Conservation (phyloP, 2,888 invertebrate genomes). For the Linyphia triangularis region DNA sequence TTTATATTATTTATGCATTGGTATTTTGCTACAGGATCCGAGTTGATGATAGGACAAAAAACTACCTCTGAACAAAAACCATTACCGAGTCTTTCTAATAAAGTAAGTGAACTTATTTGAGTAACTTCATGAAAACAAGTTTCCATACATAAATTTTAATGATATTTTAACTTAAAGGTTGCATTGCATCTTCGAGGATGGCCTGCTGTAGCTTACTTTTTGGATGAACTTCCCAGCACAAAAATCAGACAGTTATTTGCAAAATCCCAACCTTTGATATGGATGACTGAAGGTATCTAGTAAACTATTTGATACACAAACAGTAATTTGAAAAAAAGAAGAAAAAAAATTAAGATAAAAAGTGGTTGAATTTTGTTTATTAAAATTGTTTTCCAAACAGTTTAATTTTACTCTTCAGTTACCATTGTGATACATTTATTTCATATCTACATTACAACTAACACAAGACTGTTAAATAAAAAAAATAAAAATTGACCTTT, state of each 20-base stretch:
- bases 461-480: too few relatives aligned
- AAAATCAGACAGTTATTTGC: slow-evolving; percentile 60
- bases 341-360: background rate
- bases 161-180: background rate
- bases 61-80: background rate
- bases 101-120: background rate
- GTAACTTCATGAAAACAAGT: background rate
- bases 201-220: slow-evolving; percentile 58
- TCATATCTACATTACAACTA: too few relatives aligned
- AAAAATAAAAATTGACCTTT: too few relatives aligned
- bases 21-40: background rate
- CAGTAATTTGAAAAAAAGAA: background rate
- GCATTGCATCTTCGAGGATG: slow-evolving; percentile 21
- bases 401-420: too few relatives aligned
- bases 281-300: slow-evolving; percentile 63
- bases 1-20: background rate
- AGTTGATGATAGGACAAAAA: background rate
- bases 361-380: background rate
- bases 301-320: background rate
- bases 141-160: background rate
- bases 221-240: slow-evolving; percentile 64
- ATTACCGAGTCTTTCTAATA: slow-evolving; percentile 2
- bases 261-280: slow-evolving; percentile 46
- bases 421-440: too few relatives aligned
- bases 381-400: too few relatives aligned